phyloP scores from a whole-genome alignment of 2,888 invertebrate genomes.

The Colletes collaris region DNA sequence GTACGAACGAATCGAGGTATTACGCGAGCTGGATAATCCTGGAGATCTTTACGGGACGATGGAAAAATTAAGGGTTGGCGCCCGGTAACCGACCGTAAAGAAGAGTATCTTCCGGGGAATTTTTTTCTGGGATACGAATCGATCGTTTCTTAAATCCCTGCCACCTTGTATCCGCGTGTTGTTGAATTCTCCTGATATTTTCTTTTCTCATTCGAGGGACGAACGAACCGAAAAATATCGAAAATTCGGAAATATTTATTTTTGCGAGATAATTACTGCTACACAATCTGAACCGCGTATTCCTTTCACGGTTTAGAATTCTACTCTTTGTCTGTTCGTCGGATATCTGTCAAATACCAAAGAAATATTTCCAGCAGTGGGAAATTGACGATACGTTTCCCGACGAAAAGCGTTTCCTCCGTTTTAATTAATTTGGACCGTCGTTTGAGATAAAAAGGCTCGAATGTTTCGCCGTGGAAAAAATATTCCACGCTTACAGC shows the following conservation, averaged over 20 bases:
- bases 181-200: too few relatives aligned
- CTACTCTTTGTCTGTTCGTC: not conserved
- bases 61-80: constrained; percentile 9
- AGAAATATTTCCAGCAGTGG: not conserved
- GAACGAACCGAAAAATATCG: too few relatives aligned
- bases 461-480: not conserved
- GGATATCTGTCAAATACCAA: not conserved
- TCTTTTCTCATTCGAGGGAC: too few relatives aligned
- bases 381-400: not conserved
- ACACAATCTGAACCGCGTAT: not conserved
- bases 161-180: too few relatives aligned
- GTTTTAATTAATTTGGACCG: constrained; percentile 12
- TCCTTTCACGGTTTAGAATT: not conserved
- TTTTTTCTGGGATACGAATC: too few relatives aligned
- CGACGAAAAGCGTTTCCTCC: not conserved
- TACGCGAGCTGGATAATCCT: not conserved
- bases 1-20: not conserved
- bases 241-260: too few relatives aligned
- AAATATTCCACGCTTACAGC: not conserved
- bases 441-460: too few relatives aligned
- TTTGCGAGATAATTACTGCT: too few relatives aligned
- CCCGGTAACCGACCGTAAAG: too few relatives aligned
- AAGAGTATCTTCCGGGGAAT: not conserved
- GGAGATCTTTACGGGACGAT: not conserved
- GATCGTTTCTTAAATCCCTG: too few relatives aligned